phyloP scores from a whole-genome alignment of 2,797 vertebrate species.

The Myotis vivesi region DNA sequence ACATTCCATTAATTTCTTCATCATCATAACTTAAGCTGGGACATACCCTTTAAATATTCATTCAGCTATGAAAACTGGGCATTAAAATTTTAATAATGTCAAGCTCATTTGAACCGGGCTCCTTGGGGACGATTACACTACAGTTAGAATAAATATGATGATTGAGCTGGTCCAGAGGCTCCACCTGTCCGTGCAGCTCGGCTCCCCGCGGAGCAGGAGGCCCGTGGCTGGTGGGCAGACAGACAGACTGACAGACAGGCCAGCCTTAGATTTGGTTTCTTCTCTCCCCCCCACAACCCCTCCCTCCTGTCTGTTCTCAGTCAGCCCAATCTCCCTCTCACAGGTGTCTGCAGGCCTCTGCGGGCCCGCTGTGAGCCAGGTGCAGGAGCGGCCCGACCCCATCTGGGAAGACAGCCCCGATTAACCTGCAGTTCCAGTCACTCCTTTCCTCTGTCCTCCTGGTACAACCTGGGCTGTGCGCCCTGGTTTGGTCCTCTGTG shows the following conservation, averaged over 20 bases:
- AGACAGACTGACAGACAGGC: slow-evolving; percentile 31
- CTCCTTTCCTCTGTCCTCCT: not conserved
- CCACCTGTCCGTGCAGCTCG: slow-evolving; percentile 86
- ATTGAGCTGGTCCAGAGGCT: slow-evolving; percentile 85
- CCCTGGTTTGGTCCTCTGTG: not conserved
- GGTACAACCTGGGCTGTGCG: not conserved
- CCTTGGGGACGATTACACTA: slow-evolving; percentile 88
- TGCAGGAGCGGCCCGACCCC: rapidly evolving
- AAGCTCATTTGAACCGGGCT: slow-evolving; percentile 90
- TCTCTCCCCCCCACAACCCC: rapidly evolving
- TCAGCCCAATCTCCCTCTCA: rapidly evolving
- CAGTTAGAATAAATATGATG: slow-evolving; percentile 91
- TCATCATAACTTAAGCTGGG: slow-evolving; percentile 93
- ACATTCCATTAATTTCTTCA: slow-evolving; percentile 94
- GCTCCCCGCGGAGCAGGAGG: slow-evolving; percentile 61
- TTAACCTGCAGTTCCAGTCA: not conserved
- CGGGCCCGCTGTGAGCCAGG: not conserved
- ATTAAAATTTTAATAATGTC: slow-evolving; percentile 94
- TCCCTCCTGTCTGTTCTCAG: not conserved
- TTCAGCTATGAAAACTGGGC: slow-evolving; percentile 91
- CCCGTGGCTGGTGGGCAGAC: slow-evolving; percentile 3
- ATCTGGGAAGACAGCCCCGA: not conserved
- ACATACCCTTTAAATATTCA: slow-evolving; percentile 92
- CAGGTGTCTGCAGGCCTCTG: not conserved
- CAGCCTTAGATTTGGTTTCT: not conserved